phyloP scores from a whole-genome alignment of 2,888 invertebrate species.

The Patella depressa region DNA sequence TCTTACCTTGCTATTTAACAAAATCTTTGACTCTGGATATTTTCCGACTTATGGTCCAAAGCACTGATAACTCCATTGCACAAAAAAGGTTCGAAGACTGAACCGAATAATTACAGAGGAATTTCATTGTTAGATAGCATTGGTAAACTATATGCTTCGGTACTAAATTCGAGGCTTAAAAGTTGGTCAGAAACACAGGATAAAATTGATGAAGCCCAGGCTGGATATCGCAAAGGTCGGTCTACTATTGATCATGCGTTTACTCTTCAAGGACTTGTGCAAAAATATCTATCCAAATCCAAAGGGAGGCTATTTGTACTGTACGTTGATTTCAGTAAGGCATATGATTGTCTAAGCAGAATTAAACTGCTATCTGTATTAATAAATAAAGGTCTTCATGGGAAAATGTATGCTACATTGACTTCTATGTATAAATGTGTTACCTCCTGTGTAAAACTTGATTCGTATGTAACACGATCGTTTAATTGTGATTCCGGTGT shows the following conservation, averaged over 20 bases:
- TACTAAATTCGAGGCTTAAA: constrained; percentile 24
- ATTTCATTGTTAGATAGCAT: not conserved
- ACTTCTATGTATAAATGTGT: too few species aligned
- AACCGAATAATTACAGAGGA: not conserved
- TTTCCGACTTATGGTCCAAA: not conserved
- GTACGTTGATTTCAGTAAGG: constrained; percentile 26
- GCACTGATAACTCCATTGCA: not conserved
- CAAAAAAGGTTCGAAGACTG: not conserved
- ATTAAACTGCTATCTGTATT: constrained; percentile 24
- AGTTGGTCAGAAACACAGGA: constrained; percentile 23
- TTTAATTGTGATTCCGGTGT: too few species aligned
- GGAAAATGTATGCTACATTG: constrained; percentile 23
- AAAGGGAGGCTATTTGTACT: constrained; percentile 18
- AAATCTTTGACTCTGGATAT: not conserved
- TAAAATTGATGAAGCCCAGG: constrained; percentile 26
- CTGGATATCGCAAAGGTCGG: constrained; percentile 16
- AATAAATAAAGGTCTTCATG: constrained; percentile 26
- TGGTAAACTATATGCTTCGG: constrained; percentile 12
- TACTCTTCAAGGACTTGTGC: not conserved
- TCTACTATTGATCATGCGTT: not conserved
- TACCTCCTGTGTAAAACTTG: too few species aligned
- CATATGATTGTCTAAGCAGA: constrained; percentile 26
- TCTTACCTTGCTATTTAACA: not conserved
- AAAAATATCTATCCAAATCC: not conserved
- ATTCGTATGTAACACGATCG: too few species aligned